Evolutionary conservation across 92 coral and sea anemone species (phyloP), one percentile per base, ranked within the genome.

Genomic region (Pocillopora grandis): DNA sequence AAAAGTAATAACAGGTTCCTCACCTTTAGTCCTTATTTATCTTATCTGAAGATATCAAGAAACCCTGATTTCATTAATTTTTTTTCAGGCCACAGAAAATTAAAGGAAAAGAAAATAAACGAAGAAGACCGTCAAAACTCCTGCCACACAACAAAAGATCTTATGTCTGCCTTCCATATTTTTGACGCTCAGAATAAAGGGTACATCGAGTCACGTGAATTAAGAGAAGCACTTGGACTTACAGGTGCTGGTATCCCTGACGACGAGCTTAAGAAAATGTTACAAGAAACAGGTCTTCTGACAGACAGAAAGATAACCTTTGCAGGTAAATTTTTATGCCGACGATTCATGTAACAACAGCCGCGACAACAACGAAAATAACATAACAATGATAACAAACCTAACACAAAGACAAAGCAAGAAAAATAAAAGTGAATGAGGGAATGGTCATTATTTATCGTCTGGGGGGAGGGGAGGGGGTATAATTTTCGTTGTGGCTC

Each of bases 121-220:
- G 14, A 31, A 48, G 7, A 68, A 68, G 62, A 68, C 3, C 3
- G 48, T 27, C 72, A 33, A 48, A 68, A 35, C 9, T 90, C 89
- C 2, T 87, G 89, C 49, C 90, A 89, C 49, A 86, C 83, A 49
- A 79, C 82, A 56, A 80, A 71, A 66, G 95, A 92, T 17, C 73
- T 89, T 57, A 19, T 92, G 21, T 81, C 87, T 60, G 92, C 95
- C 61, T 92, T 92, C 58, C 86, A 83, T 63, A 88, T 92, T 63
- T 92, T 92, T 72, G 95, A 92, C 69, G 66, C 81, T 0, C 88
- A 89, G 36, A 84, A 90, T 79, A 89, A 80, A 52, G 95, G 95
- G 10, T 89, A 82, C 83, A 86, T 92, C 18, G 87, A 84, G 58
- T 72, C 95, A 18, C 79, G 90, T 33, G 92, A 89, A 55, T 86